A percentile compares a stretch with the other conserved stretches of the same genome.
phyloP scores from a whole-genome alignment of 2,113 vertebrate genomes.

The Hymenochirus boettgeri region DNA sequence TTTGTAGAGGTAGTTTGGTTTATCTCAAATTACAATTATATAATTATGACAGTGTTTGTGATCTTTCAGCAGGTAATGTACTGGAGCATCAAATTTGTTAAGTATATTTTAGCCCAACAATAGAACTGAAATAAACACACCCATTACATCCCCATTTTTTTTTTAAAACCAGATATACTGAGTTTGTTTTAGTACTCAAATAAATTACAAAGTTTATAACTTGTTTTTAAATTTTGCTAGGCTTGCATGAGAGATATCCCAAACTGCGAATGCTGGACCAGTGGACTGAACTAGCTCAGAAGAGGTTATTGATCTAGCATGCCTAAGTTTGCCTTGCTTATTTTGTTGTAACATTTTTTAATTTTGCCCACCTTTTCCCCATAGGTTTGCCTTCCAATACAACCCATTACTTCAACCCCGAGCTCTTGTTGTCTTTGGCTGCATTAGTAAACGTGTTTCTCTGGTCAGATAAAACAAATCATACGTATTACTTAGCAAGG shows the following conservation, averaged over 20 bases:
- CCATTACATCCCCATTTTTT: no score
- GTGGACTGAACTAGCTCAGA: conserved; percentile 98
- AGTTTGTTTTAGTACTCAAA: no score
- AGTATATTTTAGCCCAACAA: no score
- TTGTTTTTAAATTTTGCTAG: conserved; percentile 55
- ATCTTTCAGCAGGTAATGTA: no score
- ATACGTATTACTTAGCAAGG: conserved; percentile 98
- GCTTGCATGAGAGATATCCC: conserved; percentile 98
- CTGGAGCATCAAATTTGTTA: no score
- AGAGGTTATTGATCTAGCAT: conserved; percentile 55
- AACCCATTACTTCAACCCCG: conserved; percentile 95
- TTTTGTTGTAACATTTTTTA: not conserved
- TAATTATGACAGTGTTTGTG: no score
- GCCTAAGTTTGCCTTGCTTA: not conserved
- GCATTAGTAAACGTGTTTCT: conserved; percentile 94
- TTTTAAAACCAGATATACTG: no score
- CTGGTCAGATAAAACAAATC: conserved; percentile 94
- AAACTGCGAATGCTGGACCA: conserved; percentile 96
- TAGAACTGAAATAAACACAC: no score
- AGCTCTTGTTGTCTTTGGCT: conserved; percentile 95
- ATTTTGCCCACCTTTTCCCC: conserved; percentile 33
- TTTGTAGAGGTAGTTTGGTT: no score
- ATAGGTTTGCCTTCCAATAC: conserved; percentile 97
- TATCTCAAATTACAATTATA: no score
- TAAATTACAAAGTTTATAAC: no score